These are phyloP conservation scores for Eugnorisma glareosa DNA, from an alignment of 2,888 invertebrate genomes.

Conservation along the genomic window DNA sequence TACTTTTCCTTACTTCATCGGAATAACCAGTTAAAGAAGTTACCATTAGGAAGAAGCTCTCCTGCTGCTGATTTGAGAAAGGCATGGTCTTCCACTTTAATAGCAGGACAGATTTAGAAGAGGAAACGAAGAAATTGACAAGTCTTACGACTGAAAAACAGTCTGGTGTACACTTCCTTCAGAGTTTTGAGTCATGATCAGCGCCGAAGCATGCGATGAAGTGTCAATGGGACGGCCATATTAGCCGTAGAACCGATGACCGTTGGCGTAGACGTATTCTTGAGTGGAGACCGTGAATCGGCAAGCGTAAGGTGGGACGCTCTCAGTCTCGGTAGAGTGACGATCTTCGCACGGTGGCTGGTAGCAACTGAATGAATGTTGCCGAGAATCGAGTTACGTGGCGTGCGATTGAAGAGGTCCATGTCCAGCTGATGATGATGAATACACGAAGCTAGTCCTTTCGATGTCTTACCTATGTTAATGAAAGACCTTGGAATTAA, in stretches of 20 bases:
- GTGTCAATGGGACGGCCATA: background rate
- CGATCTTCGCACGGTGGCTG: background rate
- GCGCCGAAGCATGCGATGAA: background rate
- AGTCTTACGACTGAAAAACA: too few species aligned
- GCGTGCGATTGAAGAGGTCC: background rate
- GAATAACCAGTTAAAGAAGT: too few species aligned
- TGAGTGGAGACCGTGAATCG: background rate
- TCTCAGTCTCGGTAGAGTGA: background rate
- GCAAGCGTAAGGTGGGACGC: background rate
- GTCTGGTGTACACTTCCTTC: background rate
- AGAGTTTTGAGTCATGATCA: background rate
- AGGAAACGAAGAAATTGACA: too few species aligned
- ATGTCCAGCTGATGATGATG: background rate
- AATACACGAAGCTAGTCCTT: background rate
- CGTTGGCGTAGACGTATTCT: background rate
- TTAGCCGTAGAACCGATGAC: background rate
- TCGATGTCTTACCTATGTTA: background rate
- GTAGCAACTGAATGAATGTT: background rate
- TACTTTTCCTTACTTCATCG: too few species aligned
- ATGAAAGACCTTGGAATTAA: conserved; percentile 15
- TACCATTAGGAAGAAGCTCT: too few species aligned
- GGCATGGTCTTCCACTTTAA: too few species aligned
- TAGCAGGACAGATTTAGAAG: too few species aligned
- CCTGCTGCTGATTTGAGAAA: too few species aligned
- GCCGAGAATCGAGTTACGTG: background rate